Base-by-base conservation (phyloP, 2,797 vertebrate genomes). In the Lithobates sylvaticus region DNA sequence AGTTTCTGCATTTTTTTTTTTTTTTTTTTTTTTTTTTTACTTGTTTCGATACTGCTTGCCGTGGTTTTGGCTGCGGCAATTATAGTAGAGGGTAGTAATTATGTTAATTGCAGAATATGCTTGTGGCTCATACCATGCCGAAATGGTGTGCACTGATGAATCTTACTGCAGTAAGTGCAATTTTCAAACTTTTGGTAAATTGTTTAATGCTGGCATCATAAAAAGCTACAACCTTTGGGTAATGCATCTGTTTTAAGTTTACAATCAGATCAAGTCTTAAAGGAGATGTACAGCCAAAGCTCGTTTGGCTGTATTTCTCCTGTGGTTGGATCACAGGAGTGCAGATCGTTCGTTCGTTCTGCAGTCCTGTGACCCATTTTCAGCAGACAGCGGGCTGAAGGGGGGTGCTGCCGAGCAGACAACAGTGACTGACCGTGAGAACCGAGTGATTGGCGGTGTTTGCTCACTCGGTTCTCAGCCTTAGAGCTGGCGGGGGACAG, bases 41-140 rank as follows among this genome's bases (percentile, higher is more conserved):
- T 29, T 13, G 42, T 26, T 26, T 26, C 23, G 12, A 26, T 36
- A 42, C 76, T 15, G 26, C 32, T 39, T 42, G n/a, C 29, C 58
- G 65, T 42, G 5, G 12, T 15, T 65, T 61, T 26, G 29, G 54
- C 36, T 76, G 72, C 72, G 10, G 39, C 32, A 68, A 50, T 76
- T 68, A 44, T 76, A 50, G 64, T 10, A 4, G 15, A 23, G 6
- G 34, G 23, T 42, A 26, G 32, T 54, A 15, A 73, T 84, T 70
- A 70, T 42, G 44, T 65, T 69, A 84, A 77, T 84, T 76, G 54
- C 21, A 23, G 18, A 54, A 36, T 54, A 50, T 39, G 10, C 36
- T 73, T 72, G 26, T 15, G 54, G 16, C 27, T 36, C 68, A 58
- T 81, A 23, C 18, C 10, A n/a, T 23, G 29, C 32, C 50, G 0